phyloP scores from a whole-genome alignment of 2,888 invertebrate species.

The Gryllus longicercus region DNA sequence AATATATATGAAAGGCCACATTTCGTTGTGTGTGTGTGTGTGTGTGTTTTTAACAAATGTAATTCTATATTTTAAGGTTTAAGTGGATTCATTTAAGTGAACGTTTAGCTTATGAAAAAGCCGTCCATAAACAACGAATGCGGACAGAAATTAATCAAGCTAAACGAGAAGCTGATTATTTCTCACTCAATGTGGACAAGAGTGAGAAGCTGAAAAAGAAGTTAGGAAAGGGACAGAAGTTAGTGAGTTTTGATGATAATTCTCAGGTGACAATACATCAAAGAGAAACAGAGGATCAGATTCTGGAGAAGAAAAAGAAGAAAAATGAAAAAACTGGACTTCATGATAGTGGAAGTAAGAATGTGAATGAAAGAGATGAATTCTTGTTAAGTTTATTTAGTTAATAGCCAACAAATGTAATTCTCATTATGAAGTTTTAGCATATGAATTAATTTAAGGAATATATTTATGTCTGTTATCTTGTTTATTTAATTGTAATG shows the following conservation, averaged over 20 bases:
- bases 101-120: constrained; percentile 86
- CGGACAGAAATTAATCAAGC: constrained; percentile 86
- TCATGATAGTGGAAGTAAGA: neutral
- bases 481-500: too few species aligned
- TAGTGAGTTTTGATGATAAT: neutral
- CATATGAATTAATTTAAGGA: too few species aligned
- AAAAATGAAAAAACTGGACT: neutral
- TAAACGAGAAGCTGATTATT: constrained; percentile 84
- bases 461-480: too few species aligned
- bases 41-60: neutral
- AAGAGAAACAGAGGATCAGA: constrained; percentile 12
- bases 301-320: constrained; percentile 18
- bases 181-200: constrained; percentile 77
- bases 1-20: too few species aligned
- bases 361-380: neutral
- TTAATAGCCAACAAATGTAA: too few species aligned
- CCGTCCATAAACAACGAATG: constrained; percentile 80
- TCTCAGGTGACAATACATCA: constrained; percentile 5
- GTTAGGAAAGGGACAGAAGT: constrained; percentile 51
- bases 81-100: constrained; percentile 96
- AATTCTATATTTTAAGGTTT: constrained; percentile 57
- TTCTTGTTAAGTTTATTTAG: neutral
- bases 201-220: constrained; percentile 71
- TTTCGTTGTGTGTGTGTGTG: neutral
- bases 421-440: too few species aligned